Evolutionary conservation across 2,888 invertebrate genomes (phyloP), one percentile per base, ranked within the genome.

Genomic region (Elegia similella): DNA sequence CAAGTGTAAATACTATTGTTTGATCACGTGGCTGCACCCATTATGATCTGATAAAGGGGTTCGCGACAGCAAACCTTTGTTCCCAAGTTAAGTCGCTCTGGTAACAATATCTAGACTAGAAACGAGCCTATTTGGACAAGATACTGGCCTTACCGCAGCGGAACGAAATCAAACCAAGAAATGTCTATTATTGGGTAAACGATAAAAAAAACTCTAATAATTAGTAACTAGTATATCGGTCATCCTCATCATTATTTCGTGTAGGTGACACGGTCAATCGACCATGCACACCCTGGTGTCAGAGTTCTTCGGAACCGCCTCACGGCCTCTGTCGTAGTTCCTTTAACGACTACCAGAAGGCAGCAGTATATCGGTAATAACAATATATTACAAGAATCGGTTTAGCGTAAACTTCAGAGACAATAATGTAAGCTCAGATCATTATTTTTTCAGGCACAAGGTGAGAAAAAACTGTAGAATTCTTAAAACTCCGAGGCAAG

Each of bases 1-100:
- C 68, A 64, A 86, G 73, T 81, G 80, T 85, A 88, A 88, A 88
- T 87, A 86, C 84, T 77, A 85, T 88, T 88, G 88, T 88, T 87
- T 80, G 70, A 82, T 86, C 86, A 87, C 86, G 85, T 86, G 86
- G 84, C 76, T 72, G 72, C 71, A 68, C 72, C 77, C 74, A 86
- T 85, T 84, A 88, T 82, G 75, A 81, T 82, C 78, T 81, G 82
- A 83, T 82, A 82, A 84, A 81, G 77, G 72, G 71, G 73, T 78
- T 73, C 76, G 73, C 73, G 70, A 71, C 67, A 69, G 68, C 70
- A 69, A 74, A 79, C 76, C 76, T 80, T 80, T 81, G 82, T 82
- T 77, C 69, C 64, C 10, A 10, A 38, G 38, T 66, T 42, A 23
- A 42, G 55, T 55, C 53, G 54, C 56, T 60, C 62, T 63, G 52